These are phyloP conservation scores for Agrilus biguttatus DNA, from an alignment of 2,888 invertebrate species.

Conservation along the genomic window DNA sequence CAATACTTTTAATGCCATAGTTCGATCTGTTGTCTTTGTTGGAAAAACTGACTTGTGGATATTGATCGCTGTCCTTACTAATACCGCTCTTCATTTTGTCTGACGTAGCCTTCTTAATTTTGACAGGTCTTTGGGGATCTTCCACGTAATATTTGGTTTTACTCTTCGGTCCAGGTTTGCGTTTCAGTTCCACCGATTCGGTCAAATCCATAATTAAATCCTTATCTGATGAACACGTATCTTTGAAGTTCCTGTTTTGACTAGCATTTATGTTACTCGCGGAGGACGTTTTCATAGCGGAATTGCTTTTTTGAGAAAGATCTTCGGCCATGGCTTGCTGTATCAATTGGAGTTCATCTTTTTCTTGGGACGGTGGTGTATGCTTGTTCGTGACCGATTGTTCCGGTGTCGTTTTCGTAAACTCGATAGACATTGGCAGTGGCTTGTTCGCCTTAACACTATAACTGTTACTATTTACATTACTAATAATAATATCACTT, in stretches of 20 bases:
- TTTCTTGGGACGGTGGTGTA: not conserved
- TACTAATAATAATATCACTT: conserved; percentile 14
- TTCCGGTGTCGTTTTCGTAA: conserved; percentile 6
- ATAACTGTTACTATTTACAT: conserved; percentile 11
- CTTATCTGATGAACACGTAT: conserved; percentile 1
- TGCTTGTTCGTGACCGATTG: not conserved
- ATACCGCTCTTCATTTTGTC: conserved; percentile 3
- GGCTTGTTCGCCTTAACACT: conserved; percentile 8
- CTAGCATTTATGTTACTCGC: not conserved
- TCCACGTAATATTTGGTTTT: conserved; percentile 14
- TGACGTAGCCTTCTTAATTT: conserved; percentile 4
- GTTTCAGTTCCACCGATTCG: conserved; percentile 13
- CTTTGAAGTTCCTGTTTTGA: conserved; percentile 4
- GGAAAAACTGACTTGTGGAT: not conserved
- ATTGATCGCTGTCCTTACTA: conserved; percentile 1
- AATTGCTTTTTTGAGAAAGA: conserved; percentile 2
- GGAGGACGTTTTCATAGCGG: conserved; percentile 4
- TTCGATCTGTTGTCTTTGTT: not conserved
- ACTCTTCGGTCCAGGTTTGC: conserved; percentile 14
- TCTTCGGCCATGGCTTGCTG: not conserved
- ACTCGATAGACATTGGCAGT: conserved; percentile 9
- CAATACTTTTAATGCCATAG: not conserved
- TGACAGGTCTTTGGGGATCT: conserved; percentile 2
- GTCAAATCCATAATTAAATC: conserved; percentile 20
- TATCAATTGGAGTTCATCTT: not conserved